Percentiles rank a stretch among this genome's conserved stretches.
Conservation (phyloP, 2,113 vertebrate genomes). For the Phycodurus eques region DNA sequence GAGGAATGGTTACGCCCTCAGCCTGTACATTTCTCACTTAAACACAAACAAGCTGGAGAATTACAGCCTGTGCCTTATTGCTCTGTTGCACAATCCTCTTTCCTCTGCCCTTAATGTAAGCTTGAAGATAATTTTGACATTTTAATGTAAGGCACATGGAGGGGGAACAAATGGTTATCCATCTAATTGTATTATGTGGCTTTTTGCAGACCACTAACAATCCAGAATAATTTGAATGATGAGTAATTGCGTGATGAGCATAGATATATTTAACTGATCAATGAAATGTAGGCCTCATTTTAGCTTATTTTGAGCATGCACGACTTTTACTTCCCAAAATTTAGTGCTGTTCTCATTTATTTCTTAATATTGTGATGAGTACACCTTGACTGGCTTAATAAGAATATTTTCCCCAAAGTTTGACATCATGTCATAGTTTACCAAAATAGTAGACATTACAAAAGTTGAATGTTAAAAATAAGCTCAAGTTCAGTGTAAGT, state of each 20-base stretch:
- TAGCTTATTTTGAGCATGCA: slow-evolving; percentile 11
- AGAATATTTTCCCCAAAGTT: too few species aligned
- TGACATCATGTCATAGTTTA: too few species aligned
- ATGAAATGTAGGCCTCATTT: slow-evolving; percentile 32
- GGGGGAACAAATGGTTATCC: slow-evolving; percentile 53
- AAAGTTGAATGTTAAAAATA: too few species aligned
- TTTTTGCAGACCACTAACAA: slow-evolving; percentile 52
- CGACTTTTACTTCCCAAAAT: not conserved
- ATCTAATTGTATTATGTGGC: slow-evolving; percentile 62
- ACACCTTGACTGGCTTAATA: too few species aligned
- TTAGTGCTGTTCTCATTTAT: too few species aligned
- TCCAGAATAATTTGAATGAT: slow-evolving; percentile 59
- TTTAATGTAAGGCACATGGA: slow-evolving; percentile 50
- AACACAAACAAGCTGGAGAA: slow-evolving; percentile 41
- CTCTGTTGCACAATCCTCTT: slow-evolving; percentile 54
- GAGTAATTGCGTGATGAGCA: slow-evolving; percentile 59
- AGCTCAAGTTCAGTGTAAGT: too few species aligned
- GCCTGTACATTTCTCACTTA: slow-evolving; percentile 59
- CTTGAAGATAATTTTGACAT: slow-evolving; percentile 66
- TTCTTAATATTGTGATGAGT: too few species aligned
- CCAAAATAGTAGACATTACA: too few species aligned
- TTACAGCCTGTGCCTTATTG: slow-evolving; percentile 45
- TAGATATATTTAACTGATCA: slow-evolving; percentile 52
- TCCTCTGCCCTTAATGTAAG: slow-evolving; percentile 54
- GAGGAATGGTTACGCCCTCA: slow-evolving; percentile 43